Evolutionary conservation across 2,113 vertebrate genomes (phyloP).

Genomic region (Australoheros scitulus): DNA sequence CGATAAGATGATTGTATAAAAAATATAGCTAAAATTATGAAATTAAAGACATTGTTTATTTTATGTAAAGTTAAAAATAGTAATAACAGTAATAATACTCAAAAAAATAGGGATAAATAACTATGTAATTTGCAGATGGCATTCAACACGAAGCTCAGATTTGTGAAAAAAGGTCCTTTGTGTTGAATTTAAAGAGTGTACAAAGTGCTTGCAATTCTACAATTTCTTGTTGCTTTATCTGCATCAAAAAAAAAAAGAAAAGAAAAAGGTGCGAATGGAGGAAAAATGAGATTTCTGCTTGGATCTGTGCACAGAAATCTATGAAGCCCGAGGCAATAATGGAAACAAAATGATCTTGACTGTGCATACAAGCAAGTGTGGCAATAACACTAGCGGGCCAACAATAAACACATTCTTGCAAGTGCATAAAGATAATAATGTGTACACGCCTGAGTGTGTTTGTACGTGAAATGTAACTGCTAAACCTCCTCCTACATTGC

Average conservation of each 20-base stretch:
- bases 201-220: background rate
- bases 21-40: background rate
- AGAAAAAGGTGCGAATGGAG: background rate
- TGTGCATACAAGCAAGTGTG: background rate
- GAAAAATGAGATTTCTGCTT: background rate
- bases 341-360: background rate
- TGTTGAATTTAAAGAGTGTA: background rate
- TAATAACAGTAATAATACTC: background rate
- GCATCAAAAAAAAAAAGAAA: too few species aligned
- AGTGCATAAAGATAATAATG: slow-evolving; percentile 5
- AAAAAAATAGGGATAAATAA: background rate
- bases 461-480: background rate
- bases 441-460: background rate
- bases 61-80: background rate
- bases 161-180: background rate
- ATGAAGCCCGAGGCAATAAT: background rate
- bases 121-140: background rate
- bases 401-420: background rate
- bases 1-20: background rate
- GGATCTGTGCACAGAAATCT: background rate
- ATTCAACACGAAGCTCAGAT: background rate
- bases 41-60: background rate
- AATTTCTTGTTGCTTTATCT: background rate
- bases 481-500: background rate
- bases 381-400: background rate